phyloP scores from a whole-genome alignment of 2,888 invertebrate species.

The Didymodactylos carnosus region DNA sequence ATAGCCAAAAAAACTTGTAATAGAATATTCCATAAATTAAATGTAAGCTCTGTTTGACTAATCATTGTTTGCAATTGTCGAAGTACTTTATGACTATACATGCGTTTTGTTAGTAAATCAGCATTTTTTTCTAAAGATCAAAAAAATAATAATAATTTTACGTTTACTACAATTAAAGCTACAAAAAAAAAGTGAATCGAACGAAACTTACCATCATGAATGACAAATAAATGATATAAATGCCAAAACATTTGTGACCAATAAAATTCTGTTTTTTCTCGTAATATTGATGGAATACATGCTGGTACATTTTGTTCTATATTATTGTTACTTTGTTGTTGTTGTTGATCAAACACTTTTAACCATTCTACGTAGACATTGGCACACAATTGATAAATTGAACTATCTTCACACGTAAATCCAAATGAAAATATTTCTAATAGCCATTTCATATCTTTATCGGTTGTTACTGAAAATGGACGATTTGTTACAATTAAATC shows the following conservation, averaged over 20 bases:
- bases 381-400: neutral
- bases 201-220: constrained; percentile 55
- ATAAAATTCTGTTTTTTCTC: neutral
- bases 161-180: too few relatives aligned
- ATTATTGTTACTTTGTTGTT: neutral
- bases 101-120: neutral
- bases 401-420: neutral
- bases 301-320: too few relatives aligned
- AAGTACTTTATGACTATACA: constrained; percentile 23
- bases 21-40: constrained; percentile 73
- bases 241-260: constrained; percentile 58
- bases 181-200: neutral
- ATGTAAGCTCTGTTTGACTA: constrained; percentile 29
- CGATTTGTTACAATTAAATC: neutral
- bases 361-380: neutral
- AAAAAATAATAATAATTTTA: neutral
- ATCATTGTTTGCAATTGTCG: constrained; percentile 22
- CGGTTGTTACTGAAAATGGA: neutral
- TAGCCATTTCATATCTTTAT: neutral
- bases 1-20: constrained; percentile 67
- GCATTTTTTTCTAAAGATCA: neutral
- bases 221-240: constrained; percentile 78
- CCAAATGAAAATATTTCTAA: neutral
- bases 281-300: neutral
- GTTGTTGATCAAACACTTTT: neutral